Evolutionary conservation across 2,113 vertebrate species (phyloP).

Genomic region (Piaya cayana): DNA sequence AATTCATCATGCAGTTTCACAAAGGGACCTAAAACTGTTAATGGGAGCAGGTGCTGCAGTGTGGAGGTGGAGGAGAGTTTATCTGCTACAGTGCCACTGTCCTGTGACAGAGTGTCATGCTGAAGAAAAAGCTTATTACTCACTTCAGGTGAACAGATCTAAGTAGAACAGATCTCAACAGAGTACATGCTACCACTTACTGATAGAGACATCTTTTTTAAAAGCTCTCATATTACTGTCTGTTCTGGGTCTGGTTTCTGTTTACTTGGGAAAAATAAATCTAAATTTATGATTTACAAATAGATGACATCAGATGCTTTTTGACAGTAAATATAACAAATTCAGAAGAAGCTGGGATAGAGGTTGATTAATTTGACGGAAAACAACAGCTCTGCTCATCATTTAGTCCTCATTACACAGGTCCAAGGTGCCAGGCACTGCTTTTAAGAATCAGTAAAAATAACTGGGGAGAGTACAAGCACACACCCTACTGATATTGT

Average conservation of each 20-base stretch:
- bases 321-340: neutral
- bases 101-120: neutral
- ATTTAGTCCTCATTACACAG: neutral
- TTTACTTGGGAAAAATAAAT: neutral
- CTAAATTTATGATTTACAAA: neutral
- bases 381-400: neutral
- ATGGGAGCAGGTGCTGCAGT: neutral
- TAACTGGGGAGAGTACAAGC: neutral
- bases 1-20: neutral
- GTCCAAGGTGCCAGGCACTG: neutral
- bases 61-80: neutral
- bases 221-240: neutral
- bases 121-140: neutral
- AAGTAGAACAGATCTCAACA: neutral
- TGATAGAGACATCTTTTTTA: neutral
- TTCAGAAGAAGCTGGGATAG: neutral
- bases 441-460: neutral
- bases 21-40: neutral
- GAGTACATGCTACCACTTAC: fast-evolving
- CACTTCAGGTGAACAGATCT: neutral
- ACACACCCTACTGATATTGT: neutral
- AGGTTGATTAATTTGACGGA: neutral
- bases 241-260: neutral
- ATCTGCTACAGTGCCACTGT: neutral
- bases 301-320: neutral